Base-by-base conservation (phyloP, 2,888 invertebrate genomes). In the Smittia aterrima region DNA sequence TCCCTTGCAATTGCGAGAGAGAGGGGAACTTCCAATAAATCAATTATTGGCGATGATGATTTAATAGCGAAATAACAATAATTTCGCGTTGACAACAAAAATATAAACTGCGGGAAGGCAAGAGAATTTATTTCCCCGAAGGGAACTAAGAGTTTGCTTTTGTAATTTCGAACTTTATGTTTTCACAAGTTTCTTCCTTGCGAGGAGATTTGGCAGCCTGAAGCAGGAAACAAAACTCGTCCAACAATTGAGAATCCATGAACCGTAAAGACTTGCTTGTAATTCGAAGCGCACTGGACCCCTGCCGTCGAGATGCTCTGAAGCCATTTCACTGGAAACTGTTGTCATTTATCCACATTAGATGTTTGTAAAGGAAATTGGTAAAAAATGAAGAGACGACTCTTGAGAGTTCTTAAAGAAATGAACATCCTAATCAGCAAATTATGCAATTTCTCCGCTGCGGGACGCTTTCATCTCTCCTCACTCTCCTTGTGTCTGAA, bases 351-450 rank as follows among this genome's bases (percentile, higher is more conserved):
- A 32, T 68, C 68, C 68, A 68, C 47, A 40, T 68, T 47, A 47
- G 6, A 22, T 22, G 58, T 58, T 58, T 47, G 18, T 58, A 25
- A 54, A 27, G 22, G 18, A 72, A 72, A 72, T 72, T 72, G 40
- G 38, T 72, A 72, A 72, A 72, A 72, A 58, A 53, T 53, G 32
- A 62, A 67, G 22, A 67, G 41, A 62, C 13, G 47, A 27, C 27
- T 27, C 64, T 64, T 27, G 25, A 64, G 24, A 11, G 22, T 25
- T 64, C 3, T 4, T 25, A 13, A 54, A 53, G 22, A 72, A 72
- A 62, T 62, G 72, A 72, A 62, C 72, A 72, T 72, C 72, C 72
- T 72, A 72, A 72, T 72, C 53, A 72, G 62, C 72, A 72, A 72
- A 72, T 72, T 72, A 72, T 62, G 62, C 72, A 72, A 72, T 72